These are phyloP conservation scores for Drosophila prosaltans DNA, from an alignment of 1,140 invertebrate species.

Conservation along the genomic window DNA sequence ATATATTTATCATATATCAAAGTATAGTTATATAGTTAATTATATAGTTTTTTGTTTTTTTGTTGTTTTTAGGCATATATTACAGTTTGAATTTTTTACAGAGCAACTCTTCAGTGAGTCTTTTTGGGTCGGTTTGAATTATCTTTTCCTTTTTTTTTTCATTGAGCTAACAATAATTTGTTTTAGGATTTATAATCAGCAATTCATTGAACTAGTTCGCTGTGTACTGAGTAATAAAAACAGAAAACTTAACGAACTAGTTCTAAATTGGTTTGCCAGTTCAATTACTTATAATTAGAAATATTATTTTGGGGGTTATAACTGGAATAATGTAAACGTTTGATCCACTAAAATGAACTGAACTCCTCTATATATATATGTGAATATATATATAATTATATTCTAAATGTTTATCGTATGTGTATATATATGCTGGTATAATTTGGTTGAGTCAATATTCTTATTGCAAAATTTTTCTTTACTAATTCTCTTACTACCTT, in stretches of 20 bases:
- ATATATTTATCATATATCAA: slow-evolving; percentile 79
- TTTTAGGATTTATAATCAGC: slow-evolving; percentile 8
- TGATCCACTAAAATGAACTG: slow-evolving; percentile 73
- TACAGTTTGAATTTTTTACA: slow-evolving; percentile 70
- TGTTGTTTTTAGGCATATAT: slow-evolving; percentile 61
- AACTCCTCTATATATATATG: slow-evolving; percentile 36
- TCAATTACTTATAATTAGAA: neutral
- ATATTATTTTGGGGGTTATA: slow-evolving; percentile 27
- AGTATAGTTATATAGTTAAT: slow-evolving; percentile 68
- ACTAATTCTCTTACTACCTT: slow-evolving; percentile 51
- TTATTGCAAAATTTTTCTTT: slow-evolving; percentile 59
- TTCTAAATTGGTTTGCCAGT: neutral
- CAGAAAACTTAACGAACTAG: neutral
- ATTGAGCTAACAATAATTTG: slow-evolving; percentile 62
- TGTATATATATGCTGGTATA: slow-evolving; percentile 62
- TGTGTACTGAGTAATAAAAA: slow-evolving; percentile 1
- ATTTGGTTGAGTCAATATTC: slow-evolving; percentile 66
- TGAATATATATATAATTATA: slow-evolving; percentile 43
- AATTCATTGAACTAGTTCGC: neutral
- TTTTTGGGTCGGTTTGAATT: slow-evolving; percentile 1
- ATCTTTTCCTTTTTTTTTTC: slow-evolving; percentile 9
- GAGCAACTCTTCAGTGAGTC: slow-evolving; percentile 30
- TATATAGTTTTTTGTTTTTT: slow-evolving; percentile 19
- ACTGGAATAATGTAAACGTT: slow-evolving; percentile 75
- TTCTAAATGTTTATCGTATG: slow-evolving; percentile 43